Percentiles rank a stretch among this genome's conserved stretches.
Conservation (phyloP, 64 coral and sea anemone genomes). For the Hydrozoanthus tunicans region DNA sequence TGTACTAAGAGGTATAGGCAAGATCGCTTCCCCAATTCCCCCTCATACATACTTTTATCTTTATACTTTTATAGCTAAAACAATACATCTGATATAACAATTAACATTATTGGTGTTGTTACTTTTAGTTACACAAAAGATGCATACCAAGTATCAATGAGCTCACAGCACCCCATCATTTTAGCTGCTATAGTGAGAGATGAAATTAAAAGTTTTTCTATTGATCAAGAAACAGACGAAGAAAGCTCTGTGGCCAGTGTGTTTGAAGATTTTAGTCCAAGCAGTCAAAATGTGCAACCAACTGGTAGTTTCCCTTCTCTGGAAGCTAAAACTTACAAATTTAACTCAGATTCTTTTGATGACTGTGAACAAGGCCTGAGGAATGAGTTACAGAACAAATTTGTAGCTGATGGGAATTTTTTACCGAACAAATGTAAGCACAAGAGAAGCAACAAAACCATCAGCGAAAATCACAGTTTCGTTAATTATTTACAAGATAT, state of each 20-base stretch:
- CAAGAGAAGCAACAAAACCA: background rate
- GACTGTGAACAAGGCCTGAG: background rate
- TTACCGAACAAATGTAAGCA: background rate
- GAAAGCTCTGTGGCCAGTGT: background rate
- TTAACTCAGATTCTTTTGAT: background rate
- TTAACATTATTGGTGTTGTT: background rate
- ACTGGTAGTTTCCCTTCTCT: background rate
- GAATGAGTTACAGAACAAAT: background rate
- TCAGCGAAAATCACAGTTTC: background rate
- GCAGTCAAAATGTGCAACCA: background rate
- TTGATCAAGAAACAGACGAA: conserved; percentile 5
- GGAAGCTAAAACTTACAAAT: background rate
- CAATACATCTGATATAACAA: background rate
- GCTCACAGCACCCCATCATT: conserved; percentile 68
- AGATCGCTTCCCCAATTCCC: too few relatives aligned
- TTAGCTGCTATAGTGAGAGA: conserved; percentile 21
- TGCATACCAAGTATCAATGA: conserved; percentile 75
- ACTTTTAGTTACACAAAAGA: conserved; percentile 74
- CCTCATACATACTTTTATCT: too few relatives aligned
- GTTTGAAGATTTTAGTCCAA: background rate
- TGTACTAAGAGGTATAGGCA: too few relatives aligned
- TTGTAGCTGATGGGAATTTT: background rate
- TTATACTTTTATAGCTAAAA: too few relatives aligned
- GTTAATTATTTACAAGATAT: background rate
- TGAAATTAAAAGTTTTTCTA: background rate